Conservation (phyloP, 1,140 invertebrate species). For the Orchesella cincta region DNA sequence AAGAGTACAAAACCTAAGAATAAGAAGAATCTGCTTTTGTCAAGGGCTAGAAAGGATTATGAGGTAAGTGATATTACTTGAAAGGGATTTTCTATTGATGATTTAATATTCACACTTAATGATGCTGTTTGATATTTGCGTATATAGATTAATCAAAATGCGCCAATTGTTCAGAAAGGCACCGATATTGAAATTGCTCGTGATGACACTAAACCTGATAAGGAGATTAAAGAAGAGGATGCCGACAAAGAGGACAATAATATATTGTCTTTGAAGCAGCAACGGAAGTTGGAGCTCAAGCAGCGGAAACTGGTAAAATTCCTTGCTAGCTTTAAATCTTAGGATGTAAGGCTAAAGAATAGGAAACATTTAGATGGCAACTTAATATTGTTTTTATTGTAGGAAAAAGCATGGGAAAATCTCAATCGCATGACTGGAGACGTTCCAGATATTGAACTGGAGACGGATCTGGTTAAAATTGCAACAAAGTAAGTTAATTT, state of each 20-base stretch:
- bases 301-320: constrained; percentile 41
- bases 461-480: constrained; percentile 75
- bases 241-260: constrained; percentile 55
- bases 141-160: not conserved
- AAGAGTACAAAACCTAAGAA: constrained; percentile 71
- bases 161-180: not conserved
- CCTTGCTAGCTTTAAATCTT: not conserved
- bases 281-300: constrained; percentile 42
- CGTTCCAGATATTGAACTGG: constrained; percentile 70
- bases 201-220: too few relatives aligned
- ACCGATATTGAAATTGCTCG: constrained; percentile 21
- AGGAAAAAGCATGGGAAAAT: constrained; percentile 66
- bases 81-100: not conserved
- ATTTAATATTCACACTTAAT: not conserved
- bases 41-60: constrained; percentile 58
- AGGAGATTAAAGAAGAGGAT: constrained; percentile 24
- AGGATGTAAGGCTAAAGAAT: too few relatives aligned
- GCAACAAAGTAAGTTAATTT: constrained; percentile 66
- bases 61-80: constrained; percentile 54
- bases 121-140: not conserved
- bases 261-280: constrained; percentile 43
- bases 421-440: constrained; percentile 73
- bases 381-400: too few relatives aligned
- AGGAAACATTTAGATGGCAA: too few relatives aligned
- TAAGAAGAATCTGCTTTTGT: constrained; percentile 71